Conservation (phyloP, 2,888 invertebrate species). For the Nemurella pictetii region DNA sequence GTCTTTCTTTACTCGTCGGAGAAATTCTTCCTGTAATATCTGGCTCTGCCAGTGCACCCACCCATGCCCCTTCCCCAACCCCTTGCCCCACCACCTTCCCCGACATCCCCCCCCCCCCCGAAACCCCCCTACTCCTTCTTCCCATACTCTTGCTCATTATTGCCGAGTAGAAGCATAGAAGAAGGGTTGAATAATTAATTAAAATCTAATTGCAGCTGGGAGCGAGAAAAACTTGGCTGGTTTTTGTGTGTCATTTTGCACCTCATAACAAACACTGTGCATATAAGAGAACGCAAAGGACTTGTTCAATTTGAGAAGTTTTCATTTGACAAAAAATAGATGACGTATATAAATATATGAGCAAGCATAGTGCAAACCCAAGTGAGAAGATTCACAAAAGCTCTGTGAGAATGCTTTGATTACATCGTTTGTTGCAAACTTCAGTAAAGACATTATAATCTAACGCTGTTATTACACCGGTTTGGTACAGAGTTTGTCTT, state of each 20-base stretch:
- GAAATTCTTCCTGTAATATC: conserved; percentile 26
- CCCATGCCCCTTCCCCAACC: background rate
- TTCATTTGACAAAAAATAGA: conserved; percentile 7
- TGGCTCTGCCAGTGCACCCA: background rate
- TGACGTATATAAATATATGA: background rate
- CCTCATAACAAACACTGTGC: conserved; percentile 27
- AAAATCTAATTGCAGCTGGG: conserved; percentile 33
- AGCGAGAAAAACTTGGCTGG: conserved; percentile 26
- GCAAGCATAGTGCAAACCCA: background rate
- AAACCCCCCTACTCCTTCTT: background rate
- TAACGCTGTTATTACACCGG: background rate
- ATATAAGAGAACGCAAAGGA: conserved; percentile 16
- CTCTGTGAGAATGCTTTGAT: background rate
- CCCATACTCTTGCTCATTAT: conserved; percentile 32
- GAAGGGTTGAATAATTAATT: conserved; percentile 35
- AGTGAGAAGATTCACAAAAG: background rate
- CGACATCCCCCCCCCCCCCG: background rate
- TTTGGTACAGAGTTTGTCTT: no score
- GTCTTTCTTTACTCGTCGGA: conserved; percentile 11
- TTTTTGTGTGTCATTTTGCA: conserved; percentile 32
- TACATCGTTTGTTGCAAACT: background rate
- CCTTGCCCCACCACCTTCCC: background rate
- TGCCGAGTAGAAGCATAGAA: conserved; percentile 29
- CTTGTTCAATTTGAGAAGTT: conserved; percentile 25
- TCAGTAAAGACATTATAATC: background rate